Evolutionary conservation across 2,797 vertebrate species (phyloP), one percentile per base, ranked within the genome.

Genomic region (Acestrorhynchus altus): DNA sequence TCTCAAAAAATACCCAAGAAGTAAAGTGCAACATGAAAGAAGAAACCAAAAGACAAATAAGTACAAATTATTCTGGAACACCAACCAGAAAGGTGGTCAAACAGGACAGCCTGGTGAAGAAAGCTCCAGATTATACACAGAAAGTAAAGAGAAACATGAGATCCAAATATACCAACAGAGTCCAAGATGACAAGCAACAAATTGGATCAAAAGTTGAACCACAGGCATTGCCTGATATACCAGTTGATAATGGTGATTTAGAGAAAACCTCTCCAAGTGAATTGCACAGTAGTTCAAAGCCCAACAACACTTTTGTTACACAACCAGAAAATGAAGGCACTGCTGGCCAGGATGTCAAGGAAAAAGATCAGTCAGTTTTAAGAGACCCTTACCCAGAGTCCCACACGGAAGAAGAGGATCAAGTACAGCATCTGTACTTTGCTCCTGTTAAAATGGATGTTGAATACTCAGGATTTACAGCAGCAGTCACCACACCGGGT

Each of bases 401-500:
- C 1, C 31, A 0, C 35, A 15, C 26, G 18, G 57, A 81, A 24
- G 11, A 72, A 1, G 44, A 35, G 0, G 57, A 75, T 4, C 57
- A 13, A 35, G 81, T 74, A 65, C 90, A 77, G 70, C 83, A 81
- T 0, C 52, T 95, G 28, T 52, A 47, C 8, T 92, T 93, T 80
- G 80, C 66, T 7, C 85, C 89, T 0, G 73, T 96, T 26, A 83
- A 88, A 39, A 82, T 72, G 1, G 87, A 91, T 77, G 81, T 78
- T n/a, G 84, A 20, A 0, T 95, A 94, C 74, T 60, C 28, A 20
- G 94, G 93, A 5, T 93, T 92, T 82, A 91, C 92, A 26, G 90
- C 91, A 26, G 87, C 88, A 18, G 85, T 94, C 75, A 89, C 79
- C 9, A 92, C 94, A 76, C 96, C 96, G 20, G 94, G 84, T 0